Evolutionary conservation across 2,113 vertebrate genomes (phyloP), one percentile per base, ranked within the genome.

Genomic region (Neogobius melanostomus): DNA sequence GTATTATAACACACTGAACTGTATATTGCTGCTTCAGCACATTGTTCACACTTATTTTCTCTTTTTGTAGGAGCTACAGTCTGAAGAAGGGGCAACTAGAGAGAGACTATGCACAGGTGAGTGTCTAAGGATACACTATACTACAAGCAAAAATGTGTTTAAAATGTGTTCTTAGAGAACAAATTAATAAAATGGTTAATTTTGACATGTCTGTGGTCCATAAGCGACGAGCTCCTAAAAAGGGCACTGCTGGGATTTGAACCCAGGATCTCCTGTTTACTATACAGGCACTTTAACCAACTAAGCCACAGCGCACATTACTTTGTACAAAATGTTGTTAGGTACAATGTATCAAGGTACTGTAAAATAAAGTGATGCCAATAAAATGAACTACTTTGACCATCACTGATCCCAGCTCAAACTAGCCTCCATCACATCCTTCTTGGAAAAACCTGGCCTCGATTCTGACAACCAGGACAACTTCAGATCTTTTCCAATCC

Each of bases 81-180:
- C 95, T 98, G 91, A 99, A 99, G 86, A 98, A 96, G 89, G 95
- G 96, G 76, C 95, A 96, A 64, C 94, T 99, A 84, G 97, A 99
- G 87, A 96, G 93, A 76, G 97, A 99, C 71, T 99, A 98, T 86
- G 95, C 96, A 66, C 97, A 98, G 96, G 97, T 98, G 17, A 56
- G 53, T 36, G 28, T 36, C 28, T 36, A 36, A 36, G 28, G 28
- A 36, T 36, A 5, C 28, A 36, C 4, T 36, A 36, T 36, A 36
- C 28, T 36, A 36, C 28, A 36, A 36, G 28, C 3, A 36, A 36
- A 36, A 36, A 36, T 36, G 21, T 21, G 21, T 21, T 21, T 21
- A 21, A 21, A 21, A 21, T 21, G 21, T 21, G 21, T 21, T 21
- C 21, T 21, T 21, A 21, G 21, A 21, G 21, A 21, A 21, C 4